Conservation (phyloP, 2,888 invertebrate species). For the Erebia aethiops region DNA sequence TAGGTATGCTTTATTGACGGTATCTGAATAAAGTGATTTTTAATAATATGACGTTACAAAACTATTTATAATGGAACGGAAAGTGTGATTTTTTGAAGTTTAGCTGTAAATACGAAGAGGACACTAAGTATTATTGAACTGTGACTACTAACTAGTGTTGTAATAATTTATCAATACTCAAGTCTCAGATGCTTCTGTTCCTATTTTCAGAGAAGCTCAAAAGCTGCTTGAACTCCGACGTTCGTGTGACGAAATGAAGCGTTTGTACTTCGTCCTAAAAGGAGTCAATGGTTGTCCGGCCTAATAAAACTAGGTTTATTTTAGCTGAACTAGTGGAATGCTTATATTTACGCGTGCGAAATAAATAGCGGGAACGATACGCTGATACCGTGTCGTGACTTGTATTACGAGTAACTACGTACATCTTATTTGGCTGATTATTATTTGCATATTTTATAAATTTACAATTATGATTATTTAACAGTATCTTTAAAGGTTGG, state of each 20-base stretch:
- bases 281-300: neutral
- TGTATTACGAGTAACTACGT: neutral
- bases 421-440: constrained; percentile 4
- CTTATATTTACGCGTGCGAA: constrained; percentile 30
- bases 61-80: too few species aligned
- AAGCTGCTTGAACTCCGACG: neutral
- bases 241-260: neutral
- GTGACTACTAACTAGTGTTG: too few species aligned
- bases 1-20: too few species aligned
- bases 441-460: neutral
- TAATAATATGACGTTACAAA: too few species aligned
- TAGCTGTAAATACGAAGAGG: too few species aligned
- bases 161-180: too few species aligned
- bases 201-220: too few species aligned
- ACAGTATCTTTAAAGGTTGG: neutral
- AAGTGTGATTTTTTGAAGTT: too few species aligned
- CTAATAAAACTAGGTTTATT: constrained; percentile 21
- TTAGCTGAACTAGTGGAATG: constrained; percentile 27
- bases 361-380: constrained; percentile 27
- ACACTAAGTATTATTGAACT: too few species aligned
- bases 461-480: neutral
- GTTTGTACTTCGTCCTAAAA: neutral
- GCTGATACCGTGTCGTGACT: neutral
- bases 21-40: too few species aligned
- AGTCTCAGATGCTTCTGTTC: too few species aligned